Evolutionary conservation across 37 sponge, comb jelly and placozoan genomes (phyloP), one percentile per base, ranked within the genome.

Genomic region (Beroe ovata): DNA sequence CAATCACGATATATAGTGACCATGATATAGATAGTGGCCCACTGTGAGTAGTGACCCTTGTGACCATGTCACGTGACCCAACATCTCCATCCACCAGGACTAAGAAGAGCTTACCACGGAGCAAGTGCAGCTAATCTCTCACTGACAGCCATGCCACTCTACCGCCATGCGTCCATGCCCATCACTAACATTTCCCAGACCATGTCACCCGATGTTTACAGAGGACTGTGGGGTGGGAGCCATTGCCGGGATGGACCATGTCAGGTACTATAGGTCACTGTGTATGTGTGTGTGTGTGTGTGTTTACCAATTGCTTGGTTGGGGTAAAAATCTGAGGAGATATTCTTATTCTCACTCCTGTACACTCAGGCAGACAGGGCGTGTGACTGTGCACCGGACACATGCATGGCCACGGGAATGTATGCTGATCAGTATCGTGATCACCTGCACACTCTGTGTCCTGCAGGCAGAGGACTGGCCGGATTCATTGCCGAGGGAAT

Each of bases 171-270:
- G 23, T 28, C 90, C 30, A 64, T 92, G 72, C 91, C 93, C 23
- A 39, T 72, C 29, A 88, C 81, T n/a, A 36, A 81, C 63, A 14
- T 59, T 28, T 30, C 41, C 18, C 69, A 95, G 94, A 69, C 94
- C 0, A 92, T 94, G 90, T 94, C 93, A 41, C 93, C 97, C n/a
- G 94, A 97, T 92, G 93, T 92, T 23, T 97, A 90, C 77, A 89
- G 94, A 60, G 97, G 97, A 6, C 92, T 90, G 8, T 97, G 97
- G 97, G 97, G 97, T 29, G 97, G 97, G n/a, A 36, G 89, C 23
- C 88, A 92, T 19, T 97, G 97, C 88, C 30, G 97, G 30, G 95
- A 95, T 77, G 91, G 92, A 1, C 37, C 91, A 28, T 54, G 93
- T 41, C 97, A 60, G 25, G 64, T 89, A n/a, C n/a, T n/a, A n/a